Percentiles rank a stretch among this genome's conserved stretches.
These are phyloP conservation scores for Neodiprion pinetum DNA, from an alignment of 1,140 invertebrate species.

Conservation along the genomic window DNA sequence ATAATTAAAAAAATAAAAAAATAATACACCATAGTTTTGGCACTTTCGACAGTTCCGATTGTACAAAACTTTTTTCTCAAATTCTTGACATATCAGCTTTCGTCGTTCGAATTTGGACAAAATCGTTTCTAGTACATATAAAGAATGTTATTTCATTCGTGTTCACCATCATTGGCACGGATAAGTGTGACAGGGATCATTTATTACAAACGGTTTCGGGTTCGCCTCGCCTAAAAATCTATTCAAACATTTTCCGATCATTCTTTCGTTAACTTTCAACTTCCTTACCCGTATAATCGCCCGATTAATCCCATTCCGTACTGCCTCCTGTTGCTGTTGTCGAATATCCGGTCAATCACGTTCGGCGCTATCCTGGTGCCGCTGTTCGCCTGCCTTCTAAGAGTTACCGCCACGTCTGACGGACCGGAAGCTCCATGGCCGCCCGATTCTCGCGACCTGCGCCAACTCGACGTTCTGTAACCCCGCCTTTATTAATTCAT, in stretches of 20 bases:
- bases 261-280: background rate
- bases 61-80: too few relatives aligned
- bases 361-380: conserved; percentile 70
- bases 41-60: too few relatives aligned
- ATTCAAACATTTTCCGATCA: background rate
- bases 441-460: conserved; percentile 49
- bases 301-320: conserved; percentile 88
- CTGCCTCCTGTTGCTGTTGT: conserved; percentile 82
- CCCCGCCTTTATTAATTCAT: conserved; percentile 20
- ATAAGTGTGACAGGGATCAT: too few relatives aligned
- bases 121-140: too few relatives aligned
- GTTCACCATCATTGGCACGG: too few relatives aligned
- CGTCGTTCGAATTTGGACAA: too few relatives aligned
- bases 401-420: conserved; percentile 50
- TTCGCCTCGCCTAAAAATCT: too few relatives aligned
- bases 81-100: too few relatives aligned
- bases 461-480: conserved; percentile 52
- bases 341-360: conserved; percentile 74
- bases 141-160: too few relatives aligned
- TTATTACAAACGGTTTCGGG: too few relatives aligned
- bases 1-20: background rate
- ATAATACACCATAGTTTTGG: too few relatives aligned
- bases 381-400: conserved; percentile 51
- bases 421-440: conserved; percentile 31
- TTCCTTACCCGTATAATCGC: conserved; percentile 73